Evolutionary conservation across 2,888 invertebrate genomes (phyloP), one percentile per base, ranked within the genome.

Genomic region (Volucella inflata): DNA sequence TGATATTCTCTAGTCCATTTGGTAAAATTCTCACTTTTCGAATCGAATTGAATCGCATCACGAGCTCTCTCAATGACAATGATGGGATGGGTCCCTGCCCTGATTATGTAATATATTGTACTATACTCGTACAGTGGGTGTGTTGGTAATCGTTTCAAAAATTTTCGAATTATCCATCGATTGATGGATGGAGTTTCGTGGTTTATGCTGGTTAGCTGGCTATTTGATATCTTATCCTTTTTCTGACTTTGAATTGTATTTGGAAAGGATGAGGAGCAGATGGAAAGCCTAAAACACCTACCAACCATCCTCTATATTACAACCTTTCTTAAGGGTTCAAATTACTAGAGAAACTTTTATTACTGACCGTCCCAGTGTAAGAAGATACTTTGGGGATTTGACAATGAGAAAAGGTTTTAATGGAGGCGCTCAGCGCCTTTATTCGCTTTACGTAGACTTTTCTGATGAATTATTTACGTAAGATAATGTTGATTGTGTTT

Each of bases 91-190:
- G 40, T 53, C 38, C 30, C 30, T 30, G 30, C 30, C 30, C 6
- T 42, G 76, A 81, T 85, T 85, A 85, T 81, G 81, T 81, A 85
- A 85, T 77, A 59, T 46, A n/a, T n/a, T n/a, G n/a, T n/a, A n/a
- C n/a, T n/a, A n/a, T n/a, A n/a, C n/a, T n/a, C n/a, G n/a, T n/a
- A 40, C 12, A 65, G 42, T 55, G 64, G 70, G 65, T 46, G 80
- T 76, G 75, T 53, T 65, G 44, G 62, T n/a, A 40, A 48, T 76
- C 46, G 17, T 36, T 75, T 64, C 46, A 74, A 67, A 74, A 67
- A 71, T 71, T 30, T 30, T 76, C 65, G 60, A 71, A 38, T 65
- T 46, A 42, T 17, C 21, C 55, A 53, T 60, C 42, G 44, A 6
- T 30, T 30, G 30, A 30, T 30, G 30, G 16, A 44, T 12, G 17